These are phyloP conservation scores for Manis pentadactyla DNA, from an alignment of 2,797 vertebrate species.

Conservation along the genomic window DNA sequence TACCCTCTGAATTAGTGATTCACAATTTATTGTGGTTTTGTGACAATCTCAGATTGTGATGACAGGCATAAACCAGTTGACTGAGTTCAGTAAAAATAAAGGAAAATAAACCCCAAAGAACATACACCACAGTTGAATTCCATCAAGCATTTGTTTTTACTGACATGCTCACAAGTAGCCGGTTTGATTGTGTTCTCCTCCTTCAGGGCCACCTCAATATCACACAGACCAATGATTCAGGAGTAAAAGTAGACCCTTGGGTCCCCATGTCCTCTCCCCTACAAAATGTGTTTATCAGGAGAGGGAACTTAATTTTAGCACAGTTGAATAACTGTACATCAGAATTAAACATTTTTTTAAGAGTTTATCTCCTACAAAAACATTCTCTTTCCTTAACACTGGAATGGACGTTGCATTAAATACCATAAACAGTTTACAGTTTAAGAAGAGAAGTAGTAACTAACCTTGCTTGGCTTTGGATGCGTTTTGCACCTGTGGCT, in stretches of 20 bases:
- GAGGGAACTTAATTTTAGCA: constrained; percentile 69
- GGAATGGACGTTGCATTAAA: constrained; percentile 72
- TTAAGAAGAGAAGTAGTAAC: constrained; percentile 50
- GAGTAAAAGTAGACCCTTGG: background rate
- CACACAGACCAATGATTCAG: background rate
- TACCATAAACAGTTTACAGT: constrained; percentile 73
- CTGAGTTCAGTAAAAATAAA: constrained; percentile 50
- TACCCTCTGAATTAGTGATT: background rate
- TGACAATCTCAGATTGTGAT: constrained; percentile 43
- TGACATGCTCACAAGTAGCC: background rate
- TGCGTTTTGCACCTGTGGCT: background rate
- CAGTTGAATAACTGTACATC: constrained; percentile 54
- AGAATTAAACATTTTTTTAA: constrained; percentile 68
- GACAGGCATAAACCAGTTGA: constrained; percentile 46
- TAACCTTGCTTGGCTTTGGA: constrained; percentile 49
- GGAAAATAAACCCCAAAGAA: background rate
- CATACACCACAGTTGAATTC: background rate
- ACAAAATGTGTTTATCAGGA: constrained; percentile 41
- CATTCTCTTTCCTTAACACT: constrained; percentile 73
- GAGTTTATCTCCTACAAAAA: constrained; percentile 68
- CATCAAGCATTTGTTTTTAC: background rate
- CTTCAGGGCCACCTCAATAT: background rate
- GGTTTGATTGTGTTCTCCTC: background rate
- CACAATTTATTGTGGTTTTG: constrained; percentile 54
- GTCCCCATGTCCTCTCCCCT: background rate